Evolutionary conservation across 2,113 vertebrate genomes (phyloP).

Genomic region (Helogale parvula): DNA sequence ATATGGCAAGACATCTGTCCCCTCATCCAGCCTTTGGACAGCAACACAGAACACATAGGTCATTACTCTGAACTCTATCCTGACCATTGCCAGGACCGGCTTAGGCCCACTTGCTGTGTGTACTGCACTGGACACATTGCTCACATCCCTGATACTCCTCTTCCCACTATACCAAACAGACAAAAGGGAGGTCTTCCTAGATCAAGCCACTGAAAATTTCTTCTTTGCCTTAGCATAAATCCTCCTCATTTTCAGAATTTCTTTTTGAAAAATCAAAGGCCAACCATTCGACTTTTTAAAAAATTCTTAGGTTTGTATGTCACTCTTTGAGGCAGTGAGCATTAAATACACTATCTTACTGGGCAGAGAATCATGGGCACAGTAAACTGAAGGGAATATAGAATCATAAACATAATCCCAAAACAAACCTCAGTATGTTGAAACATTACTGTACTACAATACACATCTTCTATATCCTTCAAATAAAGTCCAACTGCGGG

Average conservation of each 20-base stretch:
- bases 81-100: too few relatives aligned
- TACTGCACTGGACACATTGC: not conserved
- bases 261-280: not conserved
- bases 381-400: not conserved
- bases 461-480: not conserved
- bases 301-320: not conserved
- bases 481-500: not conserved
- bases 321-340: not conserved
- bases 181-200: not conserved
- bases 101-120: not conserved
- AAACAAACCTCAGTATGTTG: not conserved
- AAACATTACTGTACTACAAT: not conserved
- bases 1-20: not conserved
- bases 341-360: not conserved
- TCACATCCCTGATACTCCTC: not conserved
- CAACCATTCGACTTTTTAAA: not conserved
- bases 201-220: not conserved
- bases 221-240: not conserved
- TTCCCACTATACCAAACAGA: not conserved
- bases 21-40: not conserved
- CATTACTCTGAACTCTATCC: not conserved
- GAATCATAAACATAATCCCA: not conserved
- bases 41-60: not conserved
- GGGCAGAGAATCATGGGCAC: not conserved
- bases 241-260: not conserved